Evolutionary conservation across 2,888 invertebrate genomes (phyloP), one percentile per base, ranked within the genome.

Genomic region (Torymus tubicola): DNA sequence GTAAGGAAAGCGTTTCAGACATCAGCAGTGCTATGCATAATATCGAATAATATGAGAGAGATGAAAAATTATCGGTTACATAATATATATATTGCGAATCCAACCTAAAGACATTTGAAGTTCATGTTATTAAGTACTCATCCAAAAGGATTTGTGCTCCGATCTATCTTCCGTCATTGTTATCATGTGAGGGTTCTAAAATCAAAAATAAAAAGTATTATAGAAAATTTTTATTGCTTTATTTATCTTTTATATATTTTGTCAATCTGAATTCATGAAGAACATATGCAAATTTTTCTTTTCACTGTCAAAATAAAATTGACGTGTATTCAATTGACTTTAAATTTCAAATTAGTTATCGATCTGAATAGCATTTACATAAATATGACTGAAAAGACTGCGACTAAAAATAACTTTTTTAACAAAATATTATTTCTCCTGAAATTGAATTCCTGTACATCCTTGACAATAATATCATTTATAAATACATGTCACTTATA

Each of bases 51-150:
- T 16, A 58, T 21, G 81, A 82, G 79, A 81, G 79, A 85, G 79
- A 71, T 53, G 65, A 85, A 81, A 55, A 77, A 75, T 81, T 21
- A 81, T 78, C 70, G 65, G 50, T 68, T 68, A 77, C 14, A 67
- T 68, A 55, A 74, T 61, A 70, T 75, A 70, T 75, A 72, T 70
- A 77, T 69, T 21, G 18, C 31, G 58, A 77, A 81, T 64, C 60
- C 73, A 65, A 72, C 63, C 52, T 69, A 55, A 80, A 72, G 21
- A 65, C 60, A 78, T 73, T 79, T 81, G 76, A 84, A 80, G 77
- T 83, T 83, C 82, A 83, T 83, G 80, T 85, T 83, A 83, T 80
- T 85, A 71, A 77, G 86, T 86, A 86, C 84, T 87, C 85, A 87
- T 80, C 76, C 81, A 63, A 78, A 81, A 67, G 82, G 83, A 85